These are phyloP conservation scores for Drepana arcuata DNA, from an alignment of 1,140 invertebrate genomes.

Conservation along the genomic window DNA sequence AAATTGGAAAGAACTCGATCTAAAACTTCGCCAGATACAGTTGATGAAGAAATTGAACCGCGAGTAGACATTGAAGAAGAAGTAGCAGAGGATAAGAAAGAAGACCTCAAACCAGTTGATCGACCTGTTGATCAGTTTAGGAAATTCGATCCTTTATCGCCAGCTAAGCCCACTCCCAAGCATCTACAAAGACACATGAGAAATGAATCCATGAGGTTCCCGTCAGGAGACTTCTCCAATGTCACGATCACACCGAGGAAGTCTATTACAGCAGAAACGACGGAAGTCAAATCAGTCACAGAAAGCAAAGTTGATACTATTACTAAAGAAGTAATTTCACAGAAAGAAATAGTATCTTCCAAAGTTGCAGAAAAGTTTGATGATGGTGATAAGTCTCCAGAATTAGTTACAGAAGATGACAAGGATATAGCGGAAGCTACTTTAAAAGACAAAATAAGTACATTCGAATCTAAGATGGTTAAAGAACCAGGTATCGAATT, in stretches of 20 bases:
- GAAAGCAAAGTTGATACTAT: constrained; percentile 46
- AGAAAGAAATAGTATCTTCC: constrained; percentile 60
- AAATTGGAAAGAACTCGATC: constrained; percentile 47
- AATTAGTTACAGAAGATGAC: constrained; percentile 44
- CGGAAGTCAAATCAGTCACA: constrained; percentile 36
- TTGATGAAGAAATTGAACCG: constrained; percentile 37
- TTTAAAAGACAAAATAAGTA: constrained; percentile 63
- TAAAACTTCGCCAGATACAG: constrained; percentile 49
- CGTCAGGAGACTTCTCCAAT: constrained; percentile 69
- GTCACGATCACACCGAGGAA: constrained; percentile 65
- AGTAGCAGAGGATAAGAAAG: constrained; percentile 32
- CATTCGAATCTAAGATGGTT: constrained; percentile 64
- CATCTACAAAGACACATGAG: constrained; percentile 69
- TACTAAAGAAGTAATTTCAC: constrained; percentile 50
- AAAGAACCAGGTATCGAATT: constrained; percentile 51
- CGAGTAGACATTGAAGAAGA: constrained; percentile 23
- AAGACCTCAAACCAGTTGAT: constrained; percentile 41
- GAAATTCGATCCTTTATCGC: constrained; percentile 57
- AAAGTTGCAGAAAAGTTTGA: constrained; percentile 61
- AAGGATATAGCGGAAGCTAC: constrained; percentile 65
- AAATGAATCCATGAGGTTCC: constrained; percentile 70
- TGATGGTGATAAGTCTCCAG: constrained; percentile 57
- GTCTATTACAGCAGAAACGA: constrained; percentile 49
- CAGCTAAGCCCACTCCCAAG: constrained; percentile 66
- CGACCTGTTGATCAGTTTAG: constrained; percentile 50